phyloP scores from a whole-genome alignment of 2,797 vertebrate genomes.

The Oreortyx pictus region DNA sequence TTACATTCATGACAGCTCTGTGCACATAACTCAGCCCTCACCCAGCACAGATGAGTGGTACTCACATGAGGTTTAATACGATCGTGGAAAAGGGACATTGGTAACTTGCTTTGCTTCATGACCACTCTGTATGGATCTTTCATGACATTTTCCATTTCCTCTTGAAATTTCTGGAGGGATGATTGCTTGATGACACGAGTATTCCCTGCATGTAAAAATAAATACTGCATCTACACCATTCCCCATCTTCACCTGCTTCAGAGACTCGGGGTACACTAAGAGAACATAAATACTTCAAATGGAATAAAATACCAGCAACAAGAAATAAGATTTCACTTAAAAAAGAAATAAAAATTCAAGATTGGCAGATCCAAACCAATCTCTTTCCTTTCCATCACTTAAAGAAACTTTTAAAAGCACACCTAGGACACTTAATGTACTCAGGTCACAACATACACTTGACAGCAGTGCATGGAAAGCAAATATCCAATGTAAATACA shows the following conservation, averaged over 20 bases:
- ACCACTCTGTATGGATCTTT: slow-evolving; percentile 96
- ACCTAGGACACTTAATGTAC: background rate
- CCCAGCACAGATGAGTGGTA: background rate
- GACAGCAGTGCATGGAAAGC: accelerated
- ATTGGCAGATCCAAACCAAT: accelerated
- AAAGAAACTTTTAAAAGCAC: background rate
- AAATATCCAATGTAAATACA: background rate
- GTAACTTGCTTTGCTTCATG: slow-evolving; percentile 94
- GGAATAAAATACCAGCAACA: background rate
- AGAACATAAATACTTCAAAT: background rate
- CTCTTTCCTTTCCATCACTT: background rate
- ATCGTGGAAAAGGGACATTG: slow-evolving; percentile 94
- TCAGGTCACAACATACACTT: accelerated
- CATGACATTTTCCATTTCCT: slow-evolving; percentile 92
- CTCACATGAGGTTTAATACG: slow-evolving; percentile 93
- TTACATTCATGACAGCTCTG: accelerated
- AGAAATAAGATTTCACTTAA: background rate
- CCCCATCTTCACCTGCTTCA: background rate
- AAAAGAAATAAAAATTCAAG: background rate
- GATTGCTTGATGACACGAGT: slow-evolving; percentile 98
- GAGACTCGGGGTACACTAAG: accelerated
- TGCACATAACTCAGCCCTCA: background rate
- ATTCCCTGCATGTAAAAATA: slow-evolving; percentile 83
- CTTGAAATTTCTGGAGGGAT: slow-evolving; percentile 95
- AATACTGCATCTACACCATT: background rate